Conservation (phyloP, 2,888 invertebrate species). For the Ennomos quercinarius region DNA sequence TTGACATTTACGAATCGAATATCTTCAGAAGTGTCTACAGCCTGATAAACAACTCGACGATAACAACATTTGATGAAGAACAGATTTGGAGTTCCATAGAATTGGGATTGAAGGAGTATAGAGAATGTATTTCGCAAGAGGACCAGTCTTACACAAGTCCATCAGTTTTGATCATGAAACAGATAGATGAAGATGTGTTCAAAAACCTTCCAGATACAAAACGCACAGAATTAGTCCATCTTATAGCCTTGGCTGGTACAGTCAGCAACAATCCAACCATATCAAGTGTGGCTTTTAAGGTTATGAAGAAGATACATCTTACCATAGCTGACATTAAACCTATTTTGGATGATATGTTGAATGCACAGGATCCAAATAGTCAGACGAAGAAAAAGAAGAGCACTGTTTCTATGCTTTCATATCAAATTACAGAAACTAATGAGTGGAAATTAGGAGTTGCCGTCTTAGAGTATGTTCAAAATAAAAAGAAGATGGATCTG, state of each 20-base stretch:
- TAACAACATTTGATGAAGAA: slow-evolving; percentile 68
- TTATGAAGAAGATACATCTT: slow-evolving; percentile 88
- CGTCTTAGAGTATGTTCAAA: slow-evolving; percentile 93
- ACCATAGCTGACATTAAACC: slow-evolving; percentile 86
- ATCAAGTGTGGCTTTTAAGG: slow-evolving; percentile 85
- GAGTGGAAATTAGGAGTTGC: slow-evolving; percentile 93
- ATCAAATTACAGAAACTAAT: slow-evolving; percentile 87
- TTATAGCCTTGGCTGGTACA: slow-evolving; percentile 84
- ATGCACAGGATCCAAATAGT: slow-evolving; percentile 70
- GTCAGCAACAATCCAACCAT: slow-evolving; percentile 86
- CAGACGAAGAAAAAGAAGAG: slow-evolving; percentile 73
- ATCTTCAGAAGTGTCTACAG: slow-evolving; percentile 83
- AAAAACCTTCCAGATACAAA: slow-evolving; percentile 74
- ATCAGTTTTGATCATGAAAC: slow-evolving; percentile 83
- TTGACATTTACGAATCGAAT: slow-evolving; percentile 81
- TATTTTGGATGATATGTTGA: slow-evolving; percentile 86
- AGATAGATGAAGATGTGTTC: slow-evolving; percentile 85
- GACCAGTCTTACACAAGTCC: slow-evolving; percentile 66
- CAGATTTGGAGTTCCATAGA: slow-evolving; percentile 86
- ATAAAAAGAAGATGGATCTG: slow-evolving; percentile 91
- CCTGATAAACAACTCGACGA: slow-evolving; percentile 82
- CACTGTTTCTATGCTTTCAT: slow-evolving; percentile 76
- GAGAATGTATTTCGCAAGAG: slow-evolving; percentile 70
- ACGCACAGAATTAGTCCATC: slow-evolving; percentile 77
- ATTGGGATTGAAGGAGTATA: slow-evolving; percentile 81